These are phyloP conservation scores for Rana temporaria DNA, from an alignment of 2,113 vertebrate species.

Conservation along the genomic window DNA sequence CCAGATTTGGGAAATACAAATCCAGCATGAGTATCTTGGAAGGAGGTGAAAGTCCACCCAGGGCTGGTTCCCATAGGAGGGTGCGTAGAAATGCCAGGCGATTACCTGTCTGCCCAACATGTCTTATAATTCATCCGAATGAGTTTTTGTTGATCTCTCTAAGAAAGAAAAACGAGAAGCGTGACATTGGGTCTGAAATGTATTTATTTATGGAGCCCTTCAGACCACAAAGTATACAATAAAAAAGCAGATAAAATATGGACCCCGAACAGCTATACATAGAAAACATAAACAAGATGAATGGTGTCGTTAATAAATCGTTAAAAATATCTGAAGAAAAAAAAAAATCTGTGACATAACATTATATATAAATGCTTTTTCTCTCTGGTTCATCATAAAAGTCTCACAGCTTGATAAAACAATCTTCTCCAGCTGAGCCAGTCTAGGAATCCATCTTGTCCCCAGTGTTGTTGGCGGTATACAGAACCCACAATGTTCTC, in stretches of 20 bases:
- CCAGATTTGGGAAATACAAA: too few relatives aligned
- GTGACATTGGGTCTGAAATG: slow-evolving; percentile 23
- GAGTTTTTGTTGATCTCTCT: too few relatives aligned
- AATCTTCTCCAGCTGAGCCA: background rate
- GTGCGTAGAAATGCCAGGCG: too few relatives aligned
- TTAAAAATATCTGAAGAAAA: slow-evolving; percentile 45
- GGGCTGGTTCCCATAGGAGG: too few relatives aligned
- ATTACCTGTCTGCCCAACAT: too few relatives aligned
- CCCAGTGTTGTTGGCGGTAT: background rate
- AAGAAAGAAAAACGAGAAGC: too few relatives aligned
- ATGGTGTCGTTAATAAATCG: slow-evolving; percentile 25
- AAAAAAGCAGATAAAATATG: slow-evolving; percentile 50
- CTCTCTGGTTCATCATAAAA: background rate
- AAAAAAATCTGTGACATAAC: slow-evolving; percentile 44
- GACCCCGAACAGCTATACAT: slow-evolving; percentile 40
- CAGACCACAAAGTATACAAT: slow-evolving; percentile 31
- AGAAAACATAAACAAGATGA: slow-evolving; percentile 12
- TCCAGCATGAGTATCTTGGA: too few relatives aligned
- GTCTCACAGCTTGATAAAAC: background rate
- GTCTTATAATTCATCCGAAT: too few relatives aligned
- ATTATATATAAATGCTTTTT: slow-evolving; percentile 51
- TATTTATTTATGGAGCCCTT: slow-evolving; percentile 46
- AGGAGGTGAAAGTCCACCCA: too few relatives aligned
- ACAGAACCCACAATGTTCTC: background rate
- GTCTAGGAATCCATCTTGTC: background rate